phyloP scores from a whole-genome alignment of 2,113 vertebrate species.

The Crypturellus undulatus region DNA sequence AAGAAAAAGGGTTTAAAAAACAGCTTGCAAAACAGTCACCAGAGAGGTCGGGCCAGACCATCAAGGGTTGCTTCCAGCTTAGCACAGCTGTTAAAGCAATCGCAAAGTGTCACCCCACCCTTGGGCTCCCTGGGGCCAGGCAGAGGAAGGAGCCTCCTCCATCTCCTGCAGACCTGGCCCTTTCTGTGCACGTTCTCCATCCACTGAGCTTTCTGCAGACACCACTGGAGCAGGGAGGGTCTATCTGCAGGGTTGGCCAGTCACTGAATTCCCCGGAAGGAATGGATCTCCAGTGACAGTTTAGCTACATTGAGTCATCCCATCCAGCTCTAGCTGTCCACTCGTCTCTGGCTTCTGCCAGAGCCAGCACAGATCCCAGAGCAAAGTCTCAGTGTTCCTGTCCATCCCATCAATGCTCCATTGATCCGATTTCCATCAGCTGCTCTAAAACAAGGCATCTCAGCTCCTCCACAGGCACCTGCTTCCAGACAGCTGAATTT shows the following conservation, averaged over 20 bases:
- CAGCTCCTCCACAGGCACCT: neutral
- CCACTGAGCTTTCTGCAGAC: conserved; percentile 35
- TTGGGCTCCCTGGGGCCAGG: neutral
- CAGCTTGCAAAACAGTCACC: conserved; percentile 9
- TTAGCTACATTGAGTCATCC: neutral
- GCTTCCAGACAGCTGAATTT: neutral
- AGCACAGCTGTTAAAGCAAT: conserved; percentile 48
- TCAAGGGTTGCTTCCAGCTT: conserved; percentile 20
- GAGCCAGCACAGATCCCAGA: neutral
- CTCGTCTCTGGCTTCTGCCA: neutral
- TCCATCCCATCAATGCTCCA: neutral
- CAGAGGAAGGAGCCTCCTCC: conserved; percentile 39
- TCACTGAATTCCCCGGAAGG: conserved; percentile 16
- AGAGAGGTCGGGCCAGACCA: conserved; percentile 8
- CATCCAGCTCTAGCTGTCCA: neutral
- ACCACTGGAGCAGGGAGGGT: conserved; percentile 38
- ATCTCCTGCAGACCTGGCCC: neutral
- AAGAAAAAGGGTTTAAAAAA: neutral
- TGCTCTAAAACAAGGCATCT: neutral
- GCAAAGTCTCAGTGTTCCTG: neutral
- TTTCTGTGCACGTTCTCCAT: neutral
- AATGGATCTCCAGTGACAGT: neutral
- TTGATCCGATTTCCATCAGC: neutral
- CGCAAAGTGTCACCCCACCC: conserved; percentile 43
- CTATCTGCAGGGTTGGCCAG: neutral